A percentile compares a stretch with the other conserved stretches of the same genome.
Conservation (phyloP, 2,113 vertebrate species). For the Prinia subflava region DNA sequence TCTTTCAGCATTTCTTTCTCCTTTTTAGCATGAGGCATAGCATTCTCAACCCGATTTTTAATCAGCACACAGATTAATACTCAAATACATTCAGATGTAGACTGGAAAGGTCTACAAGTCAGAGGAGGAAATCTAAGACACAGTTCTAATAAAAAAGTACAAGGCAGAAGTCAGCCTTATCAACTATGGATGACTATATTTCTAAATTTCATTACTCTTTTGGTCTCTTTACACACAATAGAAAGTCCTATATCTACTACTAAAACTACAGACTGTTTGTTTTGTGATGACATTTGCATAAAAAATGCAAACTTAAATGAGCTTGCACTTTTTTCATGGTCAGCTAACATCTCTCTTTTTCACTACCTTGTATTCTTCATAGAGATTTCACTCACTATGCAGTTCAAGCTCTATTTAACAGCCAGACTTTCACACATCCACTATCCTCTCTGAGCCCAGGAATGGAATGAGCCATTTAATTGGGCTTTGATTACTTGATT, state of each 20-base stretch:
- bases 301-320: not conserved
- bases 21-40: not conserved
- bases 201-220: not conserved
- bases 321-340: not conserved
- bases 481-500: conserved; percentile 63
- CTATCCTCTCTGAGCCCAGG: not conserved
- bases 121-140: not conserved
- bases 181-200: not conserved
- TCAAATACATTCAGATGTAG: not conserved
- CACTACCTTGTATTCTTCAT: not conserved
- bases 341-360: not conserved
- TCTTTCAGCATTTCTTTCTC: not conserved
- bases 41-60: not conserved
- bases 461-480: conserved; percentile 63
- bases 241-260: not conserved
- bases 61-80: not conserved
- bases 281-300: not conserved
- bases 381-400: not conserved
- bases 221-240: not conserved
- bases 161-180: not conserved
- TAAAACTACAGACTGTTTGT: not conserved
- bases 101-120: not conserved
- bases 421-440: not conserved
- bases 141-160: not conserved
- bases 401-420: not conserved